Evolutionary conservation across 2,113 vertebrate genomes (phyloP).

Genomic region (Myxocyprinus asiaticus): DNA sequence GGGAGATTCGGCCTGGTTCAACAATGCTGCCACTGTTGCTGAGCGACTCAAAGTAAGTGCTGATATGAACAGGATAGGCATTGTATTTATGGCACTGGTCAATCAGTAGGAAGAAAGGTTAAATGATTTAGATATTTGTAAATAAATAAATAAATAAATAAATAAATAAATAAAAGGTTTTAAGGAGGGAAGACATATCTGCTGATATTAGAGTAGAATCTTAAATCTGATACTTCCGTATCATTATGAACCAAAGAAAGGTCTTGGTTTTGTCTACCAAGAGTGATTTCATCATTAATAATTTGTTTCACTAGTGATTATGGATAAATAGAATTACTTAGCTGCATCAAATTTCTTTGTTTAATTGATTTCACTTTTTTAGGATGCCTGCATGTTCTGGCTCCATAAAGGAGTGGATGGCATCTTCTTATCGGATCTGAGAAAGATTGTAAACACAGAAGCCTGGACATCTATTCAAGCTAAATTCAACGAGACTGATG

Average conservation of each 20-base stretch:
- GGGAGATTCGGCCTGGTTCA: constrained; percentile 73
- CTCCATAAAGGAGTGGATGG: constrained; percentile 72
- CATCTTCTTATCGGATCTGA: constrained; percentile 70
- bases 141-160: too few relatives aligned
- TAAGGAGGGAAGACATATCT: too few relatives aligned
- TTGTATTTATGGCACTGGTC: background rate
- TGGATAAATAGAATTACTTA: background rate
- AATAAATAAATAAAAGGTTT: too few relatives aligned
- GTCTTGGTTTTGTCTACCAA: background rate
- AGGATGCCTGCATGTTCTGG: constrained; percentile 66
- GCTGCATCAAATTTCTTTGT: background rate
- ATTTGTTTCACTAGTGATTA: background rate
- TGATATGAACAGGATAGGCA: background rate
- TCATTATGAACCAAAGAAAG: background rate
- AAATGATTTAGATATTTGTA: too few relatives aligned
- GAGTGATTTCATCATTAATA: background rate
- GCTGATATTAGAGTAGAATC: too few relatives aligned
- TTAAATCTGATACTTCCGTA: too few relatives aligned
- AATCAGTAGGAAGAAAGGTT: too few relatives aligned
- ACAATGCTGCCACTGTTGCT: background rate
- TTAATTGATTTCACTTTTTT: constrained; percentile 1
- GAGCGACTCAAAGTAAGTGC: constrained; percentile 62
- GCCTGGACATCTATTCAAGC: constrained; percentile 66
- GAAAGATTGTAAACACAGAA: rapidly evolving
- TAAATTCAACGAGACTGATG: constrained; percentile 61